phyloP scores from a whole-genome alignment of 2,888 invertebrate species.

The Adelphocoris suturalis region DNA sequence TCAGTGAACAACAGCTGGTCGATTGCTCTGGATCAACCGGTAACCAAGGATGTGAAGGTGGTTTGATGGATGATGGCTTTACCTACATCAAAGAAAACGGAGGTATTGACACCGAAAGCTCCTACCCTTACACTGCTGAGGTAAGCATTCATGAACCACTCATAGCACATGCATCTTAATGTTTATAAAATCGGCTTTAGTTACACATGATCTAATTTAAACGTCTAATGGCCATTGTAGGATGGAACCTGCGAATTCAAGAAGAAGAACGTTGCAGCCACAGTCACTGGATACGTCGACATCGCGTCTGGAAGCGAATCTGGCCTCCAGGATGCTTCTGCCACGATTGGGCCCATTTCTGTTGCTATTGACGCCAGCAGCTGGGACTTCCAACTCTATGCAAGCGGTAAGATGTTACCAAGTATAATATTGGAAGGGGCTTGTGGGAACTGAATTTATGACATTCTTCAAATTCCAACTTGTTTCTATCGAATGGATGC shows the following conservation, averaged over 20 bases:
- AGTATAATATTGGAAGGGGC: no score
- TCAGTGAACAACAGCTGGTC: slow-evolving; percentile 82
- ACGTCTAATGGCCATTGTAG: background rate
- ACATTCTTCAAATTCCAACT: no score
- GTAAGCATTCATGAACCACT: slow-evolving; percentile 51
- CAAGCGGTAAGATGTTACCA: slow-evolving; percentile 77
- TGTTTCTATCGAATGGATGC: no score
- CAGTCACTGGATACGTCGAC: slow-evolving; percentile 89
- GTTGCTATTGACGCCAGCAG: slow-evolving; percentile 94
- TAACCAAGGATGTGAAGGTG: slow-evolving; percentile 81
- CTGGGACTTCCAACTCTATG: slow-evolving; percentile 91
- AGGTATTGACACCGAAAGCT: slow-evolving; percentile 82
- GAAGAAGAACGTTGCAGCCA: slow-evolving; percentile 85
- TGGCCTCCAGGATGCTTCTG: slow-evolving; percentile 87
- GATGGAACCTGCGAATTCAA: slow-evolving; percentile 80
- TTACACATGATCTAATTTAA: background rate
- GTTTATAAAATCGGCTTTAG: no score
- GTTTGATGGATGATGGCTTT: slow-evolving; percentile 80
- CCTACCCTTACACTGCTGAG: slow-evolving; percentile 80
- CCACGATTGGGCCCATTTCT: slow-evolving; percentile 90
- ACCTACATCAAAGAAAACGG: slow-evolving; percentile 80
- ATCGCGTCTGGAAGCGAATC: slow-evolving; percentile 86
- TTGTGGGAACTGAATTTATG: no score
- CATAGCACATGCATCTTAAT: background rate
- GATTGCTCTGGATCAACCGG: slow-evolving; percentile 81